phyloP scores from a whole-genome alignment of 2,797 vertebrate species.

The Chelonia mydas region DNA sequence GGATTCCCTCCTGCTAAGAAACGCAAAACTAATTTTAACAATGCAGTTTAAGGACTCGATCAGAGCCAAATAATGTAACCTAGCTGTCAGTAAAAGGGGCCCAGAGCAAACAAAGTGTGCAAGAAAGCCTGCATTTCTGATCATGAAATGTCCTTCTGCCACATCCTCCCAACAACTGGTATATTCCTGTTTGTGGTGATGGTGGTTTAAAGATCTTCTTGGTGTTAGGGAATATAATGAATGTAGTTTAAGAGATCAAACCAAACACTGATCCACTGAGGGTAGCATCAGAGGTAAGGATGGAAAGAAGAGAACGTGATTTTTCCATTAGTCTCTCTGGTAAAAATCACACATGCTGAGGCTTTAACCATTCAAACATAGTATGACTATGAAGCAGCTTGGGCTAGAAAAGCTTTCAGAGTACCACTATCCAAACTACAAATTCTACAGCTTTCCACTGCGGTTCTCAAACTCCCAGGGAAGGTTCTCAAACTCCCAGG shows the following conservation, averaged over 20 bases:
- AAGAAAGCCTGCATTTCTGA: background rate
- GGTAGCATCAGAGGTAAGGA: background rate
- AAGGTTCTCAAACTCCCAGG: too few species aligned
- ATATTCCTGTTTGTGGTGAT: background rate
- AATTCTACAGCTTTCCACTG: background rate
- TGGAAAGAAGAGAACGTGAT: background rate
- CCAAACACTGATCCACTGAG: background rate
- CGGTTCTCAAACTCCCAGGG: too few species aligned
- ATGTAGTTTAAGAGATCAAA: background rate
- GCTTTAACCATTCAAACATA: conserved; percentile 17
- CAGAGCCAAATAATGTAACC: background rate
- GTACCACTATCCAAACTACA: background rate
- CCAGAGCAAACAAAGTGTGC: background rate
- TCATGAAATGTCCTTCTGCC: background rate
- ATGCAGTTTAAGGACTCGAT: background rate
- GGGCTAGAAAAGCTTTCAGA: conserved; percentile 11
- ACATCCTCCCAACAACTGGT: background rate
- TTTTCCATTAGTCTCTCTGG: conserved; percentile 7
- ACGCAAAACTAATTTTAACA: background rate
- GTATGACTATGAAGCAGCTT: background rate
- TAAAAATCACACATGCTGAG: conserved; percentile 5
- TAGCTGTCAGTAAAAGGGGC: background rate
- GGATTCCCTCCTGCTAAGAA: conserved; percentile 9
- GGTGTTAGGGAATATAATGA: background rate
- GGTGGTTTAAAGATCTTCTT: background rate